Conservation (phyloP, 2,888 invertebrate genomes). For the Euzophera pinguis region DNA sequence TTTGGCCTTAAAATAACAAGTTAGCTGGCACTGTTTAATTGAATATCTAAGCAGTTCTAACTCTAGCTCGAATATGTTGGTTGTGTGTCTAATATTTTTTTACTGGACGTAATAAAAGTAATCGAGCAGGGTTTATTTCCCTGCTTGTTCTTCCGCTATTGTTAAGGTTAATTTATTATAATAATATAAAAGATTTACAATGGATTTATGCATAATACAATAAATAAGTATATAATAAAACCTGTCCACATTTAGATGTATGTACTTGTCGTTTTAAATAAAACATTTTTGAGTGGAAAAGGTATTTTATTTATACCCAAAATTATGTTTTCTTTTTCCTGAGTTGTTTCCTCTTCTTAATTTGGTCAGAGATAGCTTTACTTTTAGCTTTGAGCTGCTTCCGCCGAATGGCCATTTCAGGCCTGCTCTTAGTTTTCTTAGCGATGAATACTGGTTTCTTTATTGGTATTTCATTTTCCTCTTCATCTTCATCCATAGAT, state of each 20-base stretch:
- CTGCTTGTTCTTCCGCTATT: slow-evolving; percentile 1
- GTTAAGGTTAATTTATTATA: neutral
- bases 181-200: neutral
- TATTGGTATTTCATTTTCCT: slow-evolving; percentile 31
- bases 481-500: slow-evolving; percentile 26
- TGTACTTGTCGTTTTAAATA: slow-evolving; percentile 16
- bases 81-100: neutral
- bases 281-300: slow-evolving; percentile 33
- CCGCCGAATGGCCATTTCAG: slow-evolving; percentile 67
- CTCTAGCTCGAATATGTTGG: neutral
- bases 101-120: neutral
- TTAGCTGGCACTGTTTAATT: too few species aligned
- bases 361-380: slow-evolving; percentile 68
- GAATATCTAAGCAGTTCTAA: too few species aligned
- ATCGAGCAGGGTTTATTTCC: slow-evolving; percentile 4
- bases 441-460: slow-evolving; percentile 39
- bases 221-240: too few species aligned
- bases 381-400: slow-evolving; percentile 72
- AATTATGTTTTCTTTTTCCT: slow-evolving; percentile 60
- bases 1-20: too few species aligned
- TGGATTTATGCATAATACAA: neutral
- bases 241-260: slow-evolving; percentile 14
- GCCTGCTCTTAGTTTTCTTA: slow-evolving; percentile 52
- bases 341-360: slow-evolving; percentile 66
- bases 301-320: slow-evolving; percentile 29